phyloP scores from a whole-genome alignment of 2,888 invertebrate species.

The Polyploca ridens region DNA sequence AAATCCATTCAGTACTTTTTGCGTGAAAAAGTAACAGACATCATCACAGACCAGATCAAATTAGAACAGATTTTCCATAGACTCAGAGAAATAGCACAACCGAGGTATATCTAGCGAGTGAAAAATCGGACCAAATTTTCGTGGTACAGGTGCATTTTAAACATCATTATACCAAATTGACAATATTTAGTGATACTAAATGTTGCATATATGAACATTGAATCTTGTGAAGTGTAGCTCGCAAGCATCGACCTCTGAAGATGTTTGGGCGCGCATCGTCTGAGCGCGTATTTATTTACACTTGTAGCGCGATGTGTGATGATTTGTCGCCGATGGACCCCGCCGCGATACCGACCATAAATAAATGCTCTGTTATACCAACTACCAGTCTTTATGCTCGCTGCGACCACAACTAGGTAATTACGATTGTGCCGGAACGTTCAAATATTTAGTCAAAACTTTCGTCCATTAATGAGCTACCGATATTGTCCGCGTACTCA shows the following conservation, averaged over 20 bases:
- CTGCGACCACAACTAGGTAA: slow-evolving; percentile 63
- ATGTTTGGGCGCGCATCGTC: slow-evolving; percentile 56
- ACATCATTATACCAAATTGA: no score
- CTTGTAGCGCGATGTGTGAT: slow-evolving; percentile 64
- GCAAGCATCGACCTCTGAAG: slow-evolving; percentile 64
- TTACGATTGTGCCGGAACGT: slow-evolving; percentile 71
- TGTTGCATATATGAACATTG: slow-evolving; percentile 24
- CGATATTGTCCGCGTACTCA: slow-evolving; percentile 67
- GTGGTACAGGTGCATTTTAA: no score
- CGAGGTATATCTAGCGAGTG: no score
- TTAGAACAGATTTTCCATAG: no score
- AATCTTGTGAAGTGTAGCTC: slow-evolving; percentile 34
- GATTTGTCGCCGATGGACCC: slow-evolving; percentile 70
- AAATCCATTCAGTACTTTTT: no score
- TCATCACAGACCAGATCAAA: no score
- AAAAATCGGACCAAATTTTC: no score
- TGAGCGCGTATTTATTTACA: slow-evolving; percentile 72
- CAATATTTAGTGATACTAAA: no score
- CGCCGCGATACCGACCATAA: slow-evolving; percentile 56
- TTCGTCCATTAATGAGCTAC: slow-evolving; percentile 81
- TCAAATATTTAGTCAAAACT: slow-evolving; percentile 81
- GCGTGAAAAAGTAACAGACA: no score
- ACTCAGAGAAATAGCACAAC: no score
- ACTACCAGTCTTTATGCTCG: slow-evolving; percentile 78
- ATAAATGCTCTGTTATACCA: slow-evolving; percentile 71